Conservation (phyloP, 2,113 vertebrate species). For the Pseudorectes ferrugineus region DNA sequence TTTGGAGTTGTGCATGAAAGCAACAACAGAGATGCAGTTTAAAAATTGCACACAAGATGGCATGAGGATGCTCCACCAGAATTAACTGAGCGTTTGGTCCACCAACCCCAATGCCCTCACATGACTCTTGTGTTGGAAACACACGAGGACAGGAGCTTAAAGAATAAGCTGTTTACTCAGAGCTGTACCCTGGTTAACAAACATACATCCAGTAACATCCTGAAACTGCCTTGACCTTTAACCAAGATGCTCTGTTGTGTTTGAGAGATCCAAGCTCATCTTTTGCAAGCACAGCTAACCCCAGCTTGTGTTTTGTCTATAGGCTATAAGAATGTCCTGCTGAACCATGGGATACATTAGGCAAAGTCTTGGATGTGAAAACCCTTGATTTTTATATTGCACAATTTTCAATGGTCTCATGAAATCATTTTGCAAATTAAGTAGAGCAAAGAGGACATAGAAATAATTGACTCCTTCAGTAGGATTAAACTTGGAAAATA, state of each 20-base stretch:
- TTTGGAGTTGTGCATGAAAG: not conserved
- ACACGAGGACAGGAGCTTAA: constrained; percentile 44
- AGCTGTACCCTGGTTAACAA: constrained; percentile 43
- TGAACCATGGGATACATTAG: not conserved
- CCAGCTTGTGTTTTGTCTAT: not conserved
- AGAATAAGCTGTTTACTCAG: constrained; percentile 64
- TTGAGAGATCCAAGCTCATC: constrained; percentile 14
- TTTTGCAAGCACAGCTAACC: constrained; percentile 4
- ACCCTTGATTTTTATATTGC: not conserved
- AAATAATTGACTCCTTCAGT: not conserved
- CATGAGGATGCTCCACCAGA: constrained; percentile 67
- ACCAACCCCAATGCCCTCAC: constrained; percentile 40
- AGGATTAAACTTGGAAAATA: not conserved
- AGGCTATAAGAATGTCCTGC: not conserved
- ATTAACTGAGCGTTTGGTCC: constrained; percentile 28
- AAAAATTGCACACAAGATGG: constrained; percentile 67
- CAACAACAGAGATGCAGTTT: constrained; percentile 49
- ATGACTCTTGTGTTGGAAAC: constrained; percentile 45
- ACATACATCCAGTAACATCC: constrained; percentile 30
- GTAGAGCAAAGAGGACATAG: not conserved
- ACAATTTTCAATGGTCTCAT: not conserved
- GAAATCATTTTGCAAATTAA: not conserved
- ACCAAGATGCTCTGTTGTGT: constrained; percentile 25
- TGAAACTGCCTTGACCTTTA: constrained; percentile 54
- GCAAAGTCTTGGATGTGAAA: not conserved